A percentile compares a stretch with the other conserved stretches of the same genome.
Conservation (phyloP, 1,140 invertebrate species). For the Dermatophagoides farinae region DNA sequence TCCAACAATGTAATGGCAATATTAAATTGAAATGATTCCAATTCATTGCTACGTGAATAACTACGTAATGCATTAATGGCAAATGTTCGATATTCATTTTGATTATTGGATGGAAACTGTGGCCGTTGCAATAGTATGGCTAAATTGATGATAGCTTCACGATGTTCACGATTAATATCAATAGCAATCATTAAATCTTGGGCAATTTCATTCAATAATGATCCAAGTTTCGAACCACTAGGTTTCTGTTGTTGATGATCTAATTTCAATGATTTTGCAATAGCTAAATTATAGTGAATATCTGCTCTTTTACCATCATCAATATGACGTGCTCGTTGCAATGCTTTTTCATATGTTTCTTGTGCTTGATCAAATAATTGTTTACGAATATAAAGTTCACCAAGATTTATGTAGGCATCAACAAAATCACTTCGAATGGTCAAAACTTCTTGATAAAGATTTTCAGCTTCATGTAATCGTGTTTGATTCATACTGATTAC, state of each 20-base stretch:
- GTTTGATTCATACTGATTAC: conserved; percentile 1
- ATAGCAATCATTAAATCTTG: background rate
- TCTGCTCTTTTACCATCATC: background rate
- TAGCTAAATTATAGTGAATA: conserved; percentile 1
- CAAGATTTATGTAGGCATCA: conserved; percentile 10
- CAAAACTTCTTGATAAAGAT: conserved; percentile 8
- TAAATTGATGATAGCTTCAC: conserved; percentile 7
- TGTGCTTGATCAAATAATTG: background rate
- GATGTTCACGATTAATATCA: conserved; percentile 2
- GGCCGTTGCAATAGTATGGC: conserved; percentile 1
- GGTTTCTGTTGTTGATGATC: background rate
- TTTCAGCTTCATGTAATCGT: conserved; percentile 8
- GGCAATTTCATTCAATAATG: background rate
- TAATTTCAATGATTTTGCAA: conserved; percentile 3
- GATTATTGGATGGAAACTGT: background rate
- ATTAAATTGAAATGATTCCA: background rate
- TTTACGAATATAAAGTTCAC: conserved; percentile 7
- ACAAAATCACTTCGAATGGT: conserved; percentile 5
- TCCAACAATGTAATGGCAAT: conserved; percentile 8
- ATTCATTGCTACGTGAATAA: background rate
- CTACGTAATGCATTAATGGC: background rate
- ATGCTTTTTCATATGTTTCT: background rate
- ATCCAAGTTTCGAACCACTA: too few species aligned
- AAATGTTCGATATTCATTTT: background rate
- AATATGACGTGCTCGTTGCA: background rate